Percentiles rank a stretch among this genome's conserved stretches.
Conservation (phyloP, 2,797 vertebrate genomes). For the Labroides dimidiatus region DNA sequence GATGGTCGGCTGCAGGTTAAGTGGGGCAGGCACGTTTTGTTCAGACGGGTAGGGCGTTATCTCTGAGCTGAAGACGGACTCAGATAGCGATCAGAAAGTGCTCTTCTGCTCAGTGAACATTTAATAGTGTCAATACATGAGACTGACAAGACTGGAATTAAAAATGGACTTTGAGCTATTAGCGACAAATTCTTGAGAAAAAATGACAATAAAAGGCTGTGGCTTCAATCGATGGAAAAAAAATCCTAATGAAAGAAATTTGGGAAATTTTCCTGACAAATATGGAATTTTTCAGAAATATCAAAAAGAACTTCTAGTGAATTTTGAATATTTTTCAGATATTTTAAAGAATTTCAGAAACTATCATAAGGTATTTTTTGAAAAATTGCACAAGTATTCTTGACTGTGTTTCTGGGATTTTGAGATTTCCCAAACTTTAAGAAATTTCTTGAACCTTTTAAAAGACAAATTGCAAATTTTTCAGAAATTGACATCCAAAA, state of each 20-base stretch:
- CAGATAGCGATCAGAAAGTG: background rate
- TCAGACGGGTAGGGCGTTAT: background rate
- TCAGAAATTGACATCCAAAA: too few relatives aligned
- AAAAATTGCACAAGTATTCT: too few relatives aligned
- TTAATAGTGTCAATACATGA: slow-evolving; percentile 22
- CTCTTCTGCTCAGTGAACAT: background rate
- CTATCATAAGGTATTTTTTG: too few relatives aligned
- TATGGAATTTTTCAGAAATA: too few relatives aligned
- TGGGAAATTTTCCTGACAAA: too few relatives aligned
- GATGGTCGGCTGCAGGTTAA: background rate
- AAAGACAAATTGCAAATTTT: too few relatives aligned
- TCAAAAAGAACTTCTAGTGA: too few relatives aligned
- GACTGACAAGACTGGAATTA: slow-evolving; percentile 15
- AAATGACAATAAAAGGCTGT: background rate
- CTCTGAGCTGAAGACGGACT: background rate
- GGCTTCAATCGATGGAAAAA: background rate
- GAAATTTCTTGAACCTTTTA: too few relatives aligned
- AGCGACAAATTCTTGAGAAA: slow-evolving; percentile 1
- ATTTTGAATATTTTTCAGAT: too few relatives aligned
- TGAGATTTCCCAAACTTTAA: too few relatives aligned
- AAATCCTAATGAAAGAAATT: background rate
- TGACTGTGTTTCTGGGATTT: too few relatives aligned
- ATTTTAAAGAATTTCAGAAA: too few relatives aligned
- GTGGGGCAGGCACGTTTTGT: slow-evolving; percentile 18
- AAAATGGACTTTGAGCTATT: slow-evolving; percentile 52